Evolutionary conservation across 35 echinoderm and acorn worm species (phyloP), one percentile per base, ranked within the genome.

Genomic region (Apostichopus japonicus): DNA sequence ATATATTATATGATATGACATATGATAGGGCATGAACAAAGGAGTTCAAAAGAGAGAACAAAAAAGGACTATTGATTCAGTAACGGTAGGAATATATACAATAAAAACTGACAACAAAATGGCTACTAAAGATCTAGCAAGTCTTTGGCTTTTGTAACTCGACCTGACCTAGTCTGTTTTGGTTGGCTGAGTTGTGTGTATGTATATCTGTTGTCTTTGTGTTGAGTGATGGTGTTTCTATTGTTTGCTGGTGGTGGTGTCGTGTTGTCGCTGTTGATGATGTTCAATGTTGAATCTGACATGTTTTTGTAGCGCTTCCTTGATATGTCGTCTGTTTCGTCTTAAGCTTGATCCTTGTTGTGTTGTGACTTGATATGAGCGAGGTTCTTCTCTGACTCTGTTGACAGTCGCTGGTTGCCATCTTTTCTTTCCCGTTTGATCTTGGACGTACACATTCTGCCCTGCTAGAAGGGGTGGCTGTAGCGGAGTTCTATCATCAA

Each of bases 361-460:
- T 72, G 22, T 91, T 11, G 23, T 10, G 17, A 91, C 10, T 57
- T 91, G 72, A 56, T 91, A 91, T 19, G 90, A 91, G 9, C 90
- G 10, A 56, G 55, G 90, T 79, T 91, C 90, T 24, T 77, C 51
- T 10, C 90, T 54, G 16, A 6, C 65, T 54, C 4, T 65, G 57
- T 55, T 65, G 33, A 91, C 72, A 2, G 24, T 23, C 56, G 72
- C 90, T 9, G 90, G 90, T 79, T 78, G 44, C 90, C 90, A 91
- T 72, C 62, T 52, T 53, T 78, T 79, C 72, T 91, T 91, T 6
- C 72, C 54, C 1, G 76, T 56, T n/a, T 91, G 72, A 54, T 78
- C 23, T n/a, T 91, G 90, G 14, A 91, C 90, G 23, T 79, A 78
- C 1, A 79, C 90, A 8, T 91, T 65, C 53, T 91, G 73, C 27